These are phyloP conservation scores for Apamea crenata DNA, from an alignment of 2,888 invertebrate species.

Conservation along the genomic window DNA sequence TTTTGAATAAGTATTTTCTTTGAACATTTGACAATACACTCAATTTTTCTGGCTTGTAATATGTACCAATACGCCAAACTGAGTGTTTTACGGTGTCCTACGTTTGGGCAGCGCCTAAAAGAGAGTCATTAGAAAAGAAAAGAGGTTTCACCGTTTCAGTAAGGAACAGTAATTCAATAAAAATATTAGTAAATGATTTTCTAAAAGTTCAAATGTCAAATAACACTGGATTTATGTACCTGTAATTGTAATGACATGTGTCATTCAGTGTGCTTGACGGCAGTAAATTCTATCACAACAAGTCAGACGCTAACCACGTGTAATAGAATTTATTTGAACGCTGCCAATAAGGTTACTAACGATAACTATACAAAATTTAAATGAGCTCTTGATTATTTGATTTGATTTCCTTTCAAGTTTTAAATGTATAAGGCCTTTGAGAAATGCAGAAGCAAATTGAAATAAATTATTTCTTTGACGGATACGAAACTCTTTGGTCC, in stretches of 20 bases:
- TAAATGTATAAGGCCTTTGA: neutral
- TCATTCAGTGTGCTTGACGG: neutral
- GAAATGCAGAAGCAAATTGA: constrained; percentile 2
- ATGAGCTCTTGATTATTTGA: constrained; percentile 21
- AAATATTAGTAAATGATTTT: neutral
- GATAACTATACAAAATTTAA: constrained; percentile 10
- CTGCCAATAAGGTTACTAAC: neutral
- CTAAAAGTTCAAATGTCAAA: neutral
- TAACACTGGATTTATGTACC: neutral
- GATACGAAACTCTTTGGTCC: neutral
- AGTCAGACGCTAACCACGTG: neutral
- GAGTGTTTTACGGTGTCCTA: too few species aligned
- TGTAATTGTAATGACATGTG: neutral
- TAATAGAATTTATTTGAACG: constrained; percentile 8
- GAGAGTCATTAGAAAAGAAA: neutral
- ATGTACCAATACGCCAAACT: too few species aligned
- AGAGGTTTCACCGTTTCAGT: neutral
- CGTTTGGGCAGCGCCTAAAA: neutral
- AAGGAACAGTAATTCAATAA: neutral
- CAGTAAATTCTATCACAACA: neutral
- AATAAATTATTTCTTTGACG: neutral
- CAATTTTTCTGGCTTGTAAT: too few species aligned
- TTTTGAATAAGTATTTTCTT: too few species aligned
- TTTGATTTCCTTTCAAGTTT: constrained; percentile 16
- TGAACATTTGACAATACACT: too few species aligned